Evolutionary conservation across 1,140 invertebrate genomes (phyloP).

Genomic region (Trichonephila clavipes): DNA sequence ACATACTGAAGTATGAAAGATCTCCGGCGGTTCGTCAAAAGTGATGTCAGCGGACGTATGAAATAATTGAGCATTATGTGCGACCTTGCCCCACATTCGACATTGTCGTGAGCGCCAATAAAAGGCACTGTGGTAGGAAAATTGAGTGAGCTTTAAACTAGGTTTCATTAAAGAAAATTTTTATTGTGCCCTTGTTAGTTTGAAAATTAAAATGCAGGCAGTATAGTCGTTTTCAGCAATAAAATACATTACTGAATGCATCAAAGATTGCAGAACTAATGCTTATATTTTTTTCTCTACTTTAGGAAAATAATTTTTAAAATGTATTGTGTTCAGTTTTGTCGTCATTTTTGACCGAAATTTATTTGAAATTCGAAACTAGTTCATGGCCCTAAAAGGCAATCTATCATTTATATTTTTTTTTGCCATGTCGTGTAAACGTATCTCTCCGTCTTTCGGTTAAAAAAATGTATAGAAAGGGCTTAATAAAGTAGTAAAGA

Average conservation of each 20-base stretch:
- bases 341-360: not conserved
- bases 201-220: too few species aligned
- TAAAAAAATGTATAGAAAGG: too few species aligned
- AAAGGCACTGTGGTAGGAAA: not conserved
- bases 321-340: too few species aligned
- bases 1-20: not conserved
- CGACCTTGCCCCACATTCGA: conserved; percentile 46
- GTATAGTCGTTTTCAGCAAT: too few species aligned
- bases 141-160: not conserved
- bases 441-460: too few species aligned
- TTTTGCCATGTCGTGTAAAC: too few species aligned
- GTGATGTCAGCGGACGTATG: conserved; percentile 42
- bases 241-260: too few species aligned
- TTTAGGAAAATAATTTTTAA: too few species aligned
- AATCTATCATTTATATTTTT: too few species aligned
- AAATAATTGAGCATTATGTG: conserved; percentile 43
- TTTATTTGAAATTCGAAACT: not conserved
- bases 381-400: not conserved
- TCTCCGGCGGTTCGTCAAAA: conserved; percentile 25
- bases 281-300: too few species aligned
- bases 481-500: too few species aligned
- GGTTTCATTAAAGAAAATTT: not conserved
- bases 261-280: too few species aligned
- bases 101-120: conserved; percentile 9
- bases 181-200: not conserved